Percentiles rank a stretch among this genome's conserved stretches.
Conservation (phyloP, 1,140 invertebrate species). For the Globodera rostochiensis region DNA sequence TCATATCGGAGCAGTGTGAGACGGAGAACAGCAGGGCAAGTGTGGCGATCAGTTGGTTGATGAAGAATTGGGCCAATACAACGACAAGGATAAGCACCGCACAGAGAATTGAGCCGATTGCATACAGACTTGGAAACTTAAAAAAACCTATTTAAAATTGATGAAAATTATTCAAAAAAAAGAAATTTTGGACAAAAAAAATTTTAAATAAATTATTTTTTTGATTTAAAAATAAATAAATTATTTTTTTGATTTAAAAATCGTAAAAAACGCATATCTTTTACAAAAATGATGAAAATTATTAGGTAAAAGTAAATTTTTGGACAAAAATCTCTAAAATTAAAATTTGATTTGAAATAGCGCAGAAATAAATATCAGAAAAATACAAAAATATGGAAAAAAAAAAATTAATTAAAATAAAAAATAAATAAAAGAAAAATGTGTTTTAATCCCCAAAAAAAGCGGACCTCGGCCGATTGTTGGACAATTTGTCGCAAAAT, state of each 20-base stretch:
- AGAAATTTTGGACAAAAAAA: neutral
- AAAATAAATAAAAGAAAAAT: no score
- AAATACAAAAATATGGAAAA: no score
- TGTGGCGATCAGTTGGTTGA: conserved; percentile 23
- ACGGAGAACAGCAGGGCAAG: conserved; percentile 35
- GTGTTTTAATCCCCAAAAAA: neutral
- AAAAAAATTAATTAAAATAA: no score
- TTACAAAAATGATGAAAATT: no score
- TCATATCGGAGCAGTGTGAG: conserved; percentile 32
- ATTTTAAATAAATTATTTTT: neutral
- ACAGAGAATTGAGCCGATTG: conserved; percentile 21
- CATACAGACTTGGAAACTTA: conserved; percentile 39
- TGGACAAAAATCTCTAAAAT: no score
- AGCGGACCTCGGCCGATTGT: conserved; percentile 7
- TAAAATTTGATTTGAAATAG: no score
- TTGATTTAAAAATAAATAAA: no score
- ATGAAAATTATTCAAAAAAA: no score
- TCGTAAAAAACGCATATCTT: no score
- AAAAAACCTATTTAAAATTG: neutral
- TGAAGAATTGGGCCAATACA: conserved; percentile 33
- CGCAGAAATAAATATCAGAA: no score
- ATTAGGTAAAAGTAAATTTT: no score
- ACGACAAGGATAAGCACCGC: conserved; percentile 23
- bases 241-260: no score
- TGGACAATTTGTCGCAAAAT: conserved; percentile 7